Base-by-base conservation (phyloP, 92 coral and sea anemone species). In the Montipora capitata region DNA sequence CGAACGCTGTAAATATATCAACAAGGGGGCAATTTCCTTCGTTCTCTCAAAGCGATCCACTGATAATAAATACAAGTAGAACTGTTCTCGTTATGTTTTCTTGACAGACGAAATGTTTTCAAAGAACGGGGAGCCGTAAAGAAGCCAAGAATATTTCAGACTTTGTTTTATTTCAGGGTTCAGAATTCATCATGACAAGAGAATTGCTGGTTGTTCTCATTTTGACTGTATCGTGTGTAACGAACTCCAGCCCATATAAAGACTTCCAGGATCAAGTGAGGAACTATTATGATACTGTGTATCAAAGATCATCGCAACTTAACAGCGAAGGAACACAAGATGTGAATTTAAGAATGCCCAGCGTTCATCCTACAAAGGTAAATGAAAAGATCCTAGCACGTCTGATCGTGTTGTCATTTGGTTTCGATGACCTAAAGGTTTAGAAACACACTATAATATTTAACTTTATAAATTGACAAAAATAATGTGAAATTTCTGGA, bases 351-450 rank as follows among this genome's bases (percentile, higher is more conserved):
- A 49, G 38, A 15, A 94, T 94, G 98, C 98, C 98, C 8, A 66
- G 89, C 39, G 92, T 94, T 63, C 94, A 91, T 61, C 98, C 98
- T 16, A 79, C 42, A 7, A 92, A 89, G 92, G 98, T 94, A 79
- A 44, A 48, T 5, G 10, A 10, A 48, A 10, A 54, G 61, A 11
- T 54, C 61, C 3, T 54, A n/a, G 14, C 15, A 54, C 15, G 13
- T 54, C 12, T 11, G 14, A 11, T 54, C 61, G 10, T 11, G 12
- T 17, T 72, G 9, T 17, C 77, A 80, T 62, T 44, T 66, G 15
- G 59, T 66, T 16, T 62, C 72, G 18, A 13, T 40, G 63, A 44
- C 4, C 40, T 16, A 38, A 40, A 67, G 4, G 12, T 52, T 49
- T 56, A 2, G 20, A 35, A 40, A 11, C 13, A 9, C n/a, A 10